Base-by-base conservation (phyloP, 2,113 vertebrate genomes). In the Ctenodactylus gundi region DNA sequence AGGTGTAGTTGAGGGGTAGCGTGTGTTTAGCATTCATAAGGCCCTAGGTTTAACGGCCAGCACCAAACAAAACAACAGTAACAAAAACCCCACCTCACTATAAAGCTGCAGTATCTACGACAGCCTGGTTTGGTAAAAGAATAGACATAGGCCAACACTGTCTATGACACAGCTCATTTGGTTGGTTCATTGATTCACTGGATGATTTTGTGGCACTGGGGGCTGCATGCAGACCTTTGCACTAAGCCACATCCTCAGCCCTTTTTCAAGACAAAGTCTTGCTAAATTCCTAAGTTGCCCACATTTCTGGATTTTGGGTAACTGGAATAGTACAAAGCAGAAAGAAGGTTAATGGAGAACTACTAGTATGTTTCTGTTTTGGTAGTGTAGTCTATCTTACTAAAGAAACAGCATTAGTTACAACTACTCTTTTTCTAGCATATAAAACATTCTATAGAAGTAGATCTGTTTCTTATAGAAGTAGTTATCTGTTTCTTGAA, bases 401-500 rank as follows among this genome's bases (percentile, higher is more conserved):
- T 85, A 85, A 94, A 80, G 60, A 67, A 15, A 46, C 10, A 68
- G 31, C 23, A 68, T 49, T 67, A 89, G 41, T 60, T 36, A 85
- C 6, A 64, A 65, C 17, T 44, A 51, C 14, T 78, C 23, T 78
- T 57, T 70, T 82, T 82, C 67, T 68, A 82, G n/a, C 41, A n/a
- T 87, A 46, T 76, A 8, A 18, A 91, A 88, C n/a, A 68, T 68
- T 72, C 58, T 60, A n/a, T 65, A 11, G 49, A 62, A 94, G n/a
- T n/a, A n/a, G 20, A 81, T 73, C 34, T 57, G 85, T n/a, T n/a
- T n/a, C n/a, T n/a, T n/a, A n/a, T n/a, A n/a, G n/a, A n/a, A n/a
- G n/a, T n/a, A 88, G 55, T 57, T 87, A 64, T 49, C 2, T 75
- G 39, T 90, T 87, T 75, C 86, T 91, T 86, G 25, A 85, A 90